Conservation (phyloP, 2,888 invertebrate species). For the Lycophotia porphyrea region DNA sequence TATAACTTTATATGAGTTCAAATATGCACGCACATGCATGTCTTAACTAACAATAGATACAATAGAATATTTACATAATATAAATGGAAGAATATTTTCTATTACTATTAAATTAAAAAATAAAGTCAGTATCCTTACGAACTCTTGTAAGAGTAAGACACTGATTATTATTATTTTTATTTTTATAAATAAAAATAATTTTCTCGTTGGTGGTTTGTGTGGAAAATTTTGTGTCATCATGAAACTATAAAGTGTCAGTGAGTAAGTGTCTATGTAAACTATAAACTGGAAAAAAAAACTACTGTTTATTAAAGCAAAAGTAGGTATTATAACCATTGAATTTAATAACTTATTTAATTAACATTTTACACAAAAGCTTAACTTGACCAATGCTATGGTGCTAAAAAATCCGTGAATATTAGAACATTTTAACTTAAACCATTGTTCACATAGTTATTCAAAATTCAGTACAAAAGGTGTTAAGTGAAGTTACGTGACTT, state of each 20-base stretch:
- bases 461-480: slow-evolving; percentile 42
- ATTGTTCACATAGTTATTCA: slow-evolving; percentile 10
- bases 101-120: neutral
- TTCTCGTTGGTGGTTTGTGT: neutral
- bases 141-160: neutral
- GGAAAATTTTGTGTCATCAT: neutral
- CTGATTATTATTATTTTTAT: neutral
- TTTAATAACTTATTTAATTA: slow-evolving; percentile 11
- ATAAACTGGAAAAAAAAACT: neutral
- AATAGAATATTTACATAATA: neutral
- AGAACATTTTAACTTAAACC: neutral
- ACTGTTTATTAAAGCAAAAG: neutral
- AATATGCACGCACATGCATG: slow-evolving; percentile 2
- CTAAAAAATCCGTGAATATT: neutral
- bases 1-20: slow-evolving; percentile 2
- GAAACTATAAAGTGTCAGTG: too few species aligned
- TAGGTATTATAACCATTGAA: neutral
- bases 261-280: too few species aligned
- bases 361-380: neutral
- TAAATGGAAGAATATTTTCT: neutral
- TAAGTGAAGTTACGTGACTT: slow-evolving; percentile 56
- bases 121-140: neutral
- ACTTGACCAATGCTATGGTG: neutral
- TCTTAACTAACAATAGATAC: neutral
- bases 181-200: neutral